A percentile compares a stretch with the other conserved stretches of the same genome.
These are phyloP conservation scores for Eleutherodactylus coqui DNA, from an alignment of 2,797 vertebrate species.

Conservation along the genomic window DNA sequence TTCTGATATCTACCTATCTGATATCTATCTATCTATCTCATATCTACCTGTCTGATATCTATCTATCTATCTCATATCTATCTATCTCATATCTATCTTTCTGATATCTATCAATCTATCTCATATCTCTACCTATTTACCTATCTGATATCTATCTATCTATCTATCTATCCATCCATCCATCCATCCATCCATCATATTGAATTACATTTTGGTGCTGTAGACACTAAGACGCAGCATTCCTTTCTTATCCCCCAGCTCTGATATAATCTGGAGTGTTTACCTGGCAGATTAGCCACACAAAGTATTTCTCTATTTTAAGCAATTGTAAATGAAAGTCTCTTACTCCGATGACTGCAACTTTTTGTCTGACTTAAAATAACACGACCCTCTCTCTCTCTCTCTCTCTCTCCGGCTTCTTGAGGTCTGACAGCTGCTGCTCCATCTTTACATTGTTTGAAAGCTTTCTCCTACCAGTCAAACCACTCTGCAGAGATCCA, in stretches of 20 bases:
- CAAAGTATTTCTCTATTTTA: conserved; percentile 45
- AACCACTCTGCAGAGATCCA: not conserved
- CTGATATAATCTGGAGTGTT: conserved; percentile 48
- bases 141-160: conserved; percentile 18
- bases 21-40: conserved; percentile 25
- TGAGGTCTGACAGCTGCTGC: conserved; percentile 40
- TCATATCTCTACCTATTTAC: too few relatives aligned
- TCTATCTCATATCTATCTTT: not conserved
- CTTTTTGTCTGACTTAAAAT: conserved; percentile 57
- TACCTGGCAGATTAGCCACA: conserved; percentile 52
- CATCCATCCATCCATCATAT: conserved; percentile 9
- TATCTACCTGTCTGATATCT: not conserved
- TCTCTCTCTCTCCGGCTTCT: not conserved
- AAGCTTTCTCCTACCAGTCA: conserved; percentile 20
- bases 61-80: not conserved
- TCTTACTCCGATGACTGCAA: conserved; percentile 43
- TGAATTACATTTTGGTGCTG: not conserved
- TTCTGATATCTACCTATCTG: conserved; percentile 28
- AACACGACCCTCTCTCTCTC: conserved; percentile 50
- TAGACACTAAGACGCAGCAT: conserved; percentile 5
- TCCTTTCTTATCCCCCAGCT: conserved; percentile 45
- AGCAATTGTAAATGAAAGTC: conserved; percentile 46
- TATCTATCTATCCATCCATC: conserved; percentile 21
- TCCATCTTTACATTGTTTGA: conserved; percentile 11
- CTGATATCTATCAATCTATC: too few relatives aligned